Evolutionary conservation across 2,113 vertebrate genomes (phyloP), one percentile per base, ranked within the genome.

Genomic region (Vulpes vulpes): DNA sequence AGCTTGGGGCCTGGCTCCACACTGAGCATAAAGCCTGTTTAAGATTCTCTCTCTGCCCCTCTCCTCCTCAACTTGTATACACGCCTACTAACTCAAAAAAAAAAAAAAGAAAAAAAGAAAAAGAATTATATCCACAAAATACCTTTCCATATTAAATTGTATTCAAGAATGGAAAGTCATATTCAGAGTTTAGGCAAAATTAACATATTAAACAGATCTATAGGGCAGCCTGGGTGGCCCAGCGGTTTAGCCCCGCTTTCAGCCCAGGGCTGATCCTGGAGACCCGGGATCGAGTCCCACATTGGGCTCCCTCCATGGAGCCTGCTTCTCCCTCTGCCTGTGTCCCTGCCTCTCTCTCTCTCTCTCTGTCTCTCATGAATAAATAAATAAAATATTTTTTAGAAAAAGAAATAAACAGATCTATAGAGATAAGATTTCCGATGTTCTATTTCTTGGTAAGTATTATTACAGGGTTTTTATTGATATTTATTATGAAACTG

Each of bases 151-250:
- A 55, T 80, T 59, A 7, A 62, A 64, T 76, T 96, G 1, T 82
- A 90, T 76, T 92, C 27, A 96, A 6, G 15, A 93, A 10, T 89
- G 43, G 96, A 93, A 96, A 74, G 17, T 64, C 82, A 91, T 16
- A 97, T 79, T 94, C 55, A 95, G 65, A 83, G 25, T 38, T 95
- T 69, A 83, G 55, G 25, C 2, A n/a, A 96, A 93, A 93, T 17
- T 85, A 87, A 88, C 60, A 69, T 57, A 97, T 82, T 86, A 96
- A 93, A 51, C 35, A 43, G 43, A 43, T 43, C 43, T 43, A 43
- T 43, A 38, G 38, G 38, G 38, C 38, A 38, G 38, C 38, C 38
- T 4, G 38, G 38, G 5, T 43, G 43, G 43, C 5, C 43, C 43
- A 43, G 43, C 43, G 5, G 43, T 43, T 43, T 43, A 43, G 43